Evolutionary conservation across 2,113 vertebrate species (phyloP).

Genomic region (Motacilla tschutschensis): DNA sequence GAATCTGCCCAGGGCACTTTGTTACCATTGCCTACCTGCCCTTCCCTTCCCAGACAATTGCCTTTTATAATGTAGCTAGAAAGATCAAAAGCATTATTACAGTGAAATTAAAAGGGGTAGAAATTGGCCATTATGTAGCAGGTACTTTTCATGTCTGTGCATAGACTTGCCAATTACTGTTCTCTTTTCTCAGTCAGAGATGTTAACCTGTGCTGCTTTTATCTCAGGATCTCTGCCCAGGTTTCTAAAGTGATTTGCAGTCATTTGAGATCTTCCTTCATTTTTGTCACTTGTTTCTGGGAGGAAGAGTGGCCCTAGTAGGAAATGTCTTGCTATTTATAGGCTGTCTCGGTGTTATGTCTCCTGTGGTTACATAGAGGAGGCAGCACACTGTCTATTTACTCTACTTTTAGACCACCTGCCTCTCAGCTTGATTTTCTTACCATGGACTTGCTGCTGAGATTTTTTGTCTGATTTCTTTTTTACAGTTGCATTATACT

Average conservation of each 20-base stretch:
- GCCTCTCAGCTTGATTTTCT: not conserved
- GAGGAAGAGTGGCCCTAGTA: constrained; percentile 20
- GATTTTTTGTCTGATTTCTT: not conserved
- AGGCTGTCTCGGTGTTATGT: not conserved
- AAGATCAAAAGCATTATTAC: not conserved
- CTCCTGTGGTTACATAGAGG: not conserved
- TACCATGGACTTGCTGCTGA: not conserved
- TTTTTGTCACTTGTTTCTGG: constrained; percentile 27
- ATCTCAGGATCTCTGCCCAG: not conserved
- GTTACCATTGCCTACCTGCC: not conserved
- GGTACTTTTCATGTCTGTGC: constrained; percentile 18
- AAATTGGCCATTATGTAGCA: not conserved
- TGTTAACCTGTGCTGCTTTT: constrained; percentile 36
- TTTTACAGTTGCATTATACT: not conserved
- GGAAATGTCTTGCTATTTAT: constrained; percentile 29
- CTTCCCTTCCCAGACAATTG: not conserved
- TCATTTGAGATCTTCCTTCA: constrained; percentile 13
- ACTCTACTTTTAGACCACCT: constrained; percentile 1
- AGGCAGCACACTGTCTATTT: constrained; percentile 13
- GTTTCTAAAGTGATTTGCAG: constrained; percentile 43
- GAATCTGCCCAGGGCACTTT: not conserved
- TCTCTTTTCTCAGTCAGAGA: constrained; percentile 19
- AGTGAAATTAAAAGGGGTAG: not conserved
- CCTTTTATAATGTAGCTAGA: not conserved
- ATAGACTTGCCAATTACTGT: not conserved